Conservation (phyloP, 2,797 vertebrate species). For the Phataginus tetradactyla region DNA sequence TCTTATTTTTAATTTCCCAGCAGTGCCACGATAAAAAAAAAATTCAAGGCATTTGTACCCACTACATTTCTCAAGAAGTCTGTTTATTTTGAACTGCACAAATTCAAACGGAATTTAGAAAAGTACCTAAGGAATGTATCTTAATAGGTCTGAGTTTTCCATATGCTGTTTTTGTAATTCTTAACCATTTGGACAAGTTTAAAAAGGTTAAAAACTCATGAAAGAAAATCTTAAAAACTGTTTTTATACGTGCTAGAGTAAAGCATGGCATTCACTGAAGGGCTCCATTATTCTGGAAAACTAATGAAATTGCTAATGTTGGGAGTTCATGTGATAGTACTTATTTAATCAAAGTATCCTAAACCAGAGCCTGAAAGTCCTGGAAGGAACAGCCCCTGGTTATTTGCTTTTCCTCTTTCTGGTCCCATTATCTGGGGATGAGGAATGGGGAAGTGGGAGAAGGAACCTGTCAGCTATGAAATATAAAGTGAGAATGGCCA, state of each 20-base stretch:
- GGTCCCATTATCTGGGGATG: neutral
- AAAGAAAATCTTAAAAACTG: neutral
- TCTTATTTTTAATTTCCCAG: constrained; percentile 35
- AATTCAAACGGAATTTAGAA: constrained; percentile 65
- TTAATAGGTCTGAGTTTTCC: constrained; percentile 55
- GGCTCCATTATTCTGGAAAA: neutral
- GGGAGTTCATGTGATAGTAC: neutral
- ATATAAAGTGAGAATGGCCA: neutral
- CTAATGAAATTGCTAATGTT: neutral
- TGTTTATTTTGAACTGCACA: constrained; percentile 47
- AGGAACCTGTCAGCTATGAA: neutral
- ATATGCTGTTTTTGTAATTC: constrained; percentile 52
- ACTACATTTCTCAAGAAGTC: constrained; percentile 62
- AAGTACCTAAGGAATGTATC: constrained; percentile 64
- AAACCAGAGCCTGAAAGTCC: neutral
- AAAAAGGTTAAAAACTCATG: neutral
- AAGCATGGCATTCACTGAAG: neutral
- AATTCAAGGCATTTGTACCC: constrained; percentile 66
- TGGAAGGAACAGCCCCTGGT: neutral
- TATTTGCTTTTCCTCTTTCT: neutral
- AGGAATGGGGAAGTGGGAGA: neutral
- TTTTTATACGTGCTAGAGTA: neutral
- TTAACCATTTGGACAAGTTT: neutral
- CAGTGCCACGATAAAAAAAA: neutral
- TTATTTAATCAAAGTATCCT: neutral